phyloP scores from a whole-genome alignment of 2,888 invertebrate species.

The Conistra vaccinii region DNA sequence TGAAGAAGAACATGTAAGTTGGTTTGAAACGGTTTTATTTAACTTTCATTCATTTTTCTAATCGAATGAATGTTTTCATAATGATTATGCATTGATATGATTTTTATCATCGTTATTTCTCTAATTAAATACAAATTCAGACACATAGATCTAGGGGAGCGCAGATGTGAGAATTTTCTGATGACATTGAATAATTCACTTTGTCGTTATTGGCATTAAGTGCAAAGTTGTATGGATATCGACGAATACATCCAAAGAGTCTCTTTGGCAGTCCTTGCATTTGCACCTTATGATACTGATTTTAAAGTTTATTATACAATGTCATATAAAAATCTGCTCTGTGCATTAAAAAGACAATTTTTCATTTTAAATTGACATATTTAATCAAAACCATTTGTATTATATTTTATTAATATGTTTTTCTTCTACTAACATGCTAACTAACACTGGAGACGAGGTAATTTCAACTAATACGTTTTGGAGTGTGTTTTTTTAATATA shows the following conservation, averaged over 20 bases:
- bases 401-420: constrained; percentile 10
- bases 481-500: not conserved
- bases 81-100: not conserved
- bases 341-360: not conserved
- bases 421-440: constrained; percentile 44
- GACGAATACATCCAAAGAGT: not conserved
- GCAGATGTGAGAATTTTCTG: not conserved
- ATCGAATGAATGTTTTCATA: not conserved
- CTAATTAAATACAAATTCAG: not conserved
- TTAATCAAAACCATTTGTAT: not conserved
- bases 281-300: not conserved
- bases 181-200: not conserved
- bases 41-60: not conserved
- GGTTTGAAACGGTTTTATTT: constrained; percentile 13
- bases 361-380: no score
- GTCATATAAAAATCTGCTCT: not conserved
- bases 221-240: not conserved
- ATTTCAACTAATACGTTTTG: constrained; percentile 12
- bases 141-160: not conserved
- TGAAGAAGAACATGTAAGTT: constrained; percentile 30
- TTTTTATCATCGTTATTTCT: not conserved
- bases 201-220: not conserved
- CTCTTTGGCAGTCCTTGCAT: not conserved
- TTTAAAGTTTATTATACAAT: constrained; percentile 4
- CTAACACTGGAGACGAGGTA: constrained; percentile 47